A percentile compares a stretch with the other conserved stretches of the same genome.
Conservation (phyloP, 2,797 vertebrate species). For the Channa striata region DNA sequence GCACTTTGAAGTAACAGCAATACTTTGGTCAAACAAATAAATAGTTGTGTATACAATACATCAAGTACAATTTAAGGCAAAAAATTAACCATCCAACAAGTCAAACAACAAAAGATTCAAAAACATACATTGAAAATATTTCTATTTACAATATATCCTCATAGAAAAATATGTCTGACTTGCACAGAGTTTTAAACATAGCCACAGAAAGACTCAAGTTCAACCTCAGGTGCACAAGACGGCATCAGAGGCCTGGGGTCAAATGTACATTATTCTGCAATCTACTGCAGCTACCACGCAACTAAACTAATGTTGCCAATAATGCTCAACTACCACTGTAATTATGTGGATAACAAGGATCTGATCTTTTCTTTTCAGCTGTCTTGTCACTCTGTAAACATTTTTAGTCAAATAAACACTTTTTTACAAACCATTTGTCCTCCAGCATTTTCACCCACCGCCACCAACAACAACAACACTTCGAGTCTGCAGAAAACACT, state of each 20-base stretch:
- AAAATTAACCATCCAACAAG: constrained; percentile 69
- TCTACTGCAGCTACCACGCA: constrained; percentile 43
- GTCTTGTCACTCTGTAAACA: constrained; percentile 66
- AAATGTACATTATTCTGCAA: constrained; percentile 49
- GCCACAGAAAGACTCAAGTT: constrained; percentile 55
- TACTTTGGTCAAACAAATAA: constrained; percentile 85
- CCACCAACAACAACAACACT: constrained; percentile 43
- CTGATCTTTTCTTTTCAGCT: constrained; percentile 20
- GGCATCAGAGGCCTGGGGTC: constrained; percentile 39
- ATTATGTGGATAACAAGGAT: constrained; percentile 22
- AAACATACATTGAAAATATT: constrained; percentile 81
- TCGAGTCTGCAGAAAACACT: constrained; percentile 34
- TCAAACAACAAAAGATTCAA: constrained; percentile 69
- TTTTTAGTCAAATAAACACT: constrained; percentile 44
- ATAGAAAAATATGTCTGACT: constrained; percentile 84
- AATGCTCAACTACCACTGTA: constrained; percentile 30
- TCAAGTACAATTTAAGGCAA: constrained; percentile 80
- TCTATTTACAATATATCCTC: constrained; percentile 76
- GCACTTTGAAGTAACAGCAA: constrained; percentile 70
- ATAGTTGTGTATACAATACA: constrained; percentile 67
- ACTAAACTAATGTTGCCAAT: constrained; percentile 36
- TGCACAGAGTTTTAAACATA: constrained; percentile 66
- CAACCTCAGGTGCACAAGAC: constrained; percentile 58
- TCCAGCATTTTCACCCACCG: constrained; percentile 26
- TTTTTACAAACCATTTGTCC: constrained; percentile 14